Conservation (phyloP, 2,888 invertebrate genomes). For the Agriotes lineatus region DNA sequence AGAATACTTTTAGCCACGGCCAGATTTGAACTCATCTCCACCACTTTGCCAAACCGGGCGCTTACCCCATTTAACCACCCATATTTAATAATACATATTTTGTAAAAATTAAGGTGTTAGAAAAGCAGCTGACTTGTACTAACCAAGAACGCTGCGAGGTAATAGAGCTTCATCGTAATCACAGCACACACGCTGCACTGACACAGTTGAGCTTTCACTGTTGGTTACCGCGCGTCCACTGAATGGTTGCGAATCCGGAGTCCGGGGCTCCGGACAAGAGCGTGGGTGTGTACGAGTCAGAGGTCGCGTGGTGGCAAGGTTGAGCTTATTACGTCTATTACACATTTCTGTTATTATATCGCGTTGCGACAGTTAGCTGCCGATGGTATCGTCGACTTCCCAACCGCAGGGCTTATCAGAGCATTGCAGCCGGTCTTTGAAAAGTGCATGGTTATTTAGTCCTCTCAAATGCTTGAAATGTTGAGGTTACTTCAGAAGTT, state of each 20-base stretch:
- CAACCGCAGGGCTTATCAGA: background rate
- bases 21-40: no score
- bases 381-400: background rate
- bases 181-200: slow-evolving; percentile 44
- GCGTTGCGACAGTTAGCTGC: background rate
- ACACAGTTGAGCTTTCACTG: slow-evolving; percentile 44
- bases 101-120: no score
- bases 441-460: no score
- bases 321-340: slow-evolving; percentile 28
- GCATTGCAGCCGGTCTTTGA: background rate
- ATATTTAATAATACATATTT: background rate
- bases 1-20: no score
- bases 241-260: slow-evolving; percentile 44
- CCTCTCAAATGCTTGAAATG: no score
- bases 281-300: slow-evolving; percentile 44
- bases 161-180: slow-evolving; percentile 35
- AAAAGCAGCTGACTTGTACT: slow-evolving; percentile 1
- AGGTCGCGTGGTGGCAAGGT: slow-evolving; percentile 37
- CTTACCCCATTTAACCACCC: no score
- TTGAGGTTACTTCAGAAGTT: no score
- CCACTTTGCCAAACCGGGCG: no score
- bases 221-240: slow-evolving; percentile 44
- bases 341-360: slow-evolving; percentile 6
- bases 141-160: slow-evolving; percentile 32
- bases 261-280: slow-evolving; percentile 41